Evolutionary conservation across 2,797 vertebrate species (phyloP).

Genomic region (Tinamus major): DNA sequence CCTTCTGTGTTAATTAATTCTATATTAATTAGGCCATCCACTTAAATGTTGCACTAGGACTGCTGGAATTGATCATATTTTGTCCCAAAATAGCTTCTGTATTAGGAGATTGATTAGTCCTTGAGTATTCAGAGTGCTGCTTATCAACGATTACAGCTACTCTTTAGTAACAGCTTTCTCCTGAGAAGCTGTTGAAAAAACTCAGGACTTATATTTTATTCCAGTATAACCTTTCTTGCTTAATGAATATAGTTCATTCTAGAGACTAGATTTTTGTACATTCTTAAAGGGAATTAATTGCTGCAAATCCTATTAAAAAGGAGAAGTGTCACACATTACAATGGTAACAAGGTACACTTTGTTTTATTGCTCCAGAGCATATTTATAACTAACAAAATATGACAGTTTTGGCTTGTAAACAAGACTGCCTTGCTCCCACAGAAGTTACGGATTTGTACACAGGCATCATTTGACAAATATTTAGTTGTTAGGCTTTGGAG

Average conservation of each 20-base stretch:
- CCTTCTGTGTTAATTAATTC: conserved; percentile 20
- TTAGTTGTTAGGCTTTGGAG: not conserved
- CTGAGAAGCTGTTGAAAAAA: not conserved
- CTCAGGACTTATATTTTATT: not conserved
- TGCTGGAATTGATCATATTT: conserved; percentile 11
- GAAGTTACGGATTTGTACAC: not conserved
- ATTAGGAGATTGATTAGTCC: not conserved
- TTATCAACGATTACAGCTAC: conserved; percentile 6
- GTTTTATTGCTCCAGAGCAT: not conserved
- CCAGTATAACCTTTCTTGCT: not conserved
- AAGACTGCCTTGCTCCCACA: not conserved
- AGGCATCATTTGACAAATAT: not conserved
- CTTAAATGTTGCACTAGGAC: conserved; percentile 24
- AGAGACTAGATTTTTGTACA: not conserved
- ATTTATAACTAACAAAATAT: not conserved
- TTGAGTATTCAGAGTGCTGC: not conserved
- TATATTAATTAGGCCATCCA: conserved; percentile 18
- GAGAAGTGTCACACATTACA: not conserved
- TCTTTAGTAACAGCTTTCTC: not conserved
- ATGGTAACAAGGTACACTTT: not conserved
- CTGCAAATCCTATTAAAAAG: not conserved
- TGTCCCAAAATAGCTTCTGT: not conserved
- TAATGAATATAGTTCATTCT: not conserved
- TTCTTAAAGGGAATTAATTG: not conserved
- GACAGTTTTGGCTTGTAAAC: not conserved